Percentiles rank a stretch among this genome's conserved stretches.
Evolutionary conservation across 2,888 invertebrate genomes (phyloP).

Genomic region (Eueremaeus valkanovi): DNA sequence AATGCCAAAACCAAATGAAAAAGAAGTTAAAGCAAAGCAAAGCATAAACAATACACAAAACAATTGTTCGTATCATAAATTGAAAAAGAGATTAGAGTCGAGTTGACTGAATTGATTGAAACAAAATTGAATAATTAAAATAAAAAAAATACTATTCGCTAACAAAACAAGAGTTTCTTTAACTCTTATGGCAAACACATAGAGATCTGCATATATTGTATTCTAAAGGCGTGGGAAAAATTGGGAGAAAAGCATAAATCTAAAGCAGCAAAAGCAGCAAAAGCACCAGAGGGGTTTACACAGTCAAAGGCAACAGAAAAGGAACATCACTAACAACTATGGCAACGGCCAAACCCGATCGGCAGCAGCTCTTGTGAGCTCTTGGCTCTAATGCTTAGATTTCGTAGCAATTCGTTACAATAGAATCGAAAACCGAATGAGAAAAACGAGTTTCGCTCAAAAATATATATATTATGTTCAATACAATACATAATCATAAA

Average conservation of each 20-base stretch:
- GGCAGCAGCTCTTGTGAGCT: no score
- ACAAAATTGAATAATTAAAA: no score
- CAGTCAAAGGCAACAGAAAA: not conserved
- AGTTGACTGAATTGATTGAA: not conserved
- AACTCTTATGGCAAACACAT: not conserved
- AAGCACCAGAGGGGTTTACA: slow-evolving; percentile 3
- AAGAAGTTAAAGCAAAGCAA: not conserved
- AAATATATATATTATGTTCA: not conserved
- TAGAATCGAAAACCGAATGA: not conserved
- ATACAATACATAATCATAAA: not conserved
- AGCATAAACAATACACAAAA: no score
- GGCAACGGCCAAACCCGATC: slow-evolving; percentile 24
- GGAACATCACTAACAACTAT: slow-evolving; percentile 14
- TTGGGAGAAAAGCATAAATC: slow-evolving; percentile 33
- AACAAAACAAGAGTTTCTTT: not conserved
- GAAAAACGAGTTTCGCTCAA: not conserved
- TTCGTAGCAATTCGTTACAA: not conserved
- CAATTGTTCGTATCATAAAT: not conserved
- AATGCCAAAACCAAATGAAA: not conserved
- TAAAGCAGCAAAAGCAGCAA: not conserved
- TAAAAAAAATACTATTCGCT: no score
- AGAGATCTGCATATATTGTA: not conserved
- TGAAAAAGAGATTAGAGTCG: not conserved
- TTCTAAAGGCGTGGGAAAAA: slow-evolving; percentile 34
- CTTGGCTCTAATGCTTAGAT: not conserved